phyloP scores from a whole-genome alignment of 2,797 vertebrate genomes.

The Myioborus miniatus region DNA sequence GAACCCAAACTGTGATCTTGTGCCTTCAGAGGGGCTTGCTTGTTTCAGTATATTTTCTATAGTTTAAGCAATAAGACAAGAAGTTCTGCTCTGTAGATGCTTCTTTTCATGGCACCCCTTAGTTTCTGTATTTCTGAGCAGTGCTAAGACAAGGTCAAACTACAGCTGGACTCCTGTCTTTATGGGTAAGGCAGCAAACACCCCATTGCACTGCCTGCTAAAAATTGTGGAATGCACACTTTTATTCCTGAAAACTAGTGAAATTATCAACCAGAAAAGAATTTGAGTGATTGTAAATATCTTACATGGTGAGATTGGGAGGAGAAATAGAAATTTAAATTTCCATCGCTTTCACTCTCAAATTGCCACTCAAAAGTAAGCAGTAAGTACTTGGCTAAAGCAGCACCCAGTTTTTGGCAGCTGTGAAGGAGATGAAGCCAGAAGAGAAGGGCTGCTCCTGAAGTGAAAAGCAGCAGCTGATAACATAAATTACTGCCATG shows the following conservation, averaged over 20 bases:
- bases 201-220: not conserved
- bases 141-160: not conserved
- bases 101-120: not conserved
- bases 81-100: not conserved
- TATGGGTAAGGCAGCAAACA: not conserved
- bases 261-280: not conserved
- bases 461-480: not conserved
- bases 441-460: not conserved
- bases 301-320: rapidly evolving
- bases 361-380: not conserved
- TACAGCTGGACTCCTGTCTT: not conserved
- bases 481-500: not conserved
- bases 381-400: not conserved
- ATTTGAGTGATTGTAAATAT: not conserved
- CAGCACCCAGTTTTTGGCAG: not conserved
- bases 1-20: not conserved
- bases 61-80: not conserved
- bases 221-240: not conserved
- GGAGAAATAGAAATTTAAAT: not conserved
- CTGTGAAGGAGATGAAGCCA: not conserved
- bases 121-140: not conserved
- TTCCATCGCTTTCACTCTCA: not conserved
- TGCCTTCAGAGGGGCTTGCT: not conserved
- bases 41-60: not conserved
- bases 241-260: not conserved